A percentile compares a stretch with the other conserved stretches of the same genome.
These are phyloP conservation scores for Sebastes minor DNA, from an alignment of 2,797 vertebrate species.

Conservation along the genomic window DNA sequence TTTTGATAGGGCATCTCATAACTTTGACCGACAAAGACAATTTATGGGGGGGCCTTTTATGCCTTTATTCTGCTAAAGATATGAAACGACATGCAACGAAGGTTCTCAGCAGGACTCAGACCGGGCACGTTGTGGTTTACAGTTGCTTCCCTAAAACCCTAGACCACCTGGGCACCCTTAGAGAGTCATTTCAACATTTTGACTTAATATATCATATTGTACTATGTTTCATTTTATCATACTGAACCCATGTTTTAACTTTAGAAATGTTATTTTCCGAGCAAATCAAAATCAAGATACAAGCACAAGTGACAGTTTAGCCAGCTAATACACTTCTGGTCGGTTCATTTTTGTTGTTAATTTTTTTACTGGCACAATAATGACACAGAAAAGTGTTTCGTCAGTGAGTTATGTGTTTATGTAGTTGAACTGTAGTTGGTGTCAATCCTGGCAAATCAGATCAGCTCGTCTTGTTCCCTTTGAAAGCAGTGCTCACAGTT, in stretches of 20 bases:
- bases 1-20: too few relatives aligned
- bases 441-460: too few relatives aligned
- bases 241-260: neutral
- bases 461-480: too few relatives aligned
- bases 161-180: neutral
- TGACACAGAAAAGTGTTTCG: neutral
- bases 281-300: neutral
- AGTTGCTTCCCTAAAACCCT: neutral
- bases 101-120: neutral
- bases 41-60: neutral
- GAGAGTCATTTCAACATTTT: neutral
- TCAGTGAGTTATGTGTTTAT: neutral
- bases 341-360: neutral
- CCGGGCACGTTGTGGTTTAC: accelerated
- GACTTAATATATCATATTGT: neutral
- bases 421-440: neutral
- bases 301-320: neutral
- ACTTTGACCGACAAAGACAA: too few relatives aligned
- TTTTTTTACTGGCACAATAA: neutral
- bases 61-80: neutral
- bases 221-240: neutral
- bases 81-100: neutral
- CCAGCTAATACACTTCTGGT: neutral
- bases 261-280: neutral
- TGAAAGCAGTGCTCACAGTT: neutral